Conservation (phyloP, 2,888 invertebrate genomes). For the Lochmaea capreae region DNA sequence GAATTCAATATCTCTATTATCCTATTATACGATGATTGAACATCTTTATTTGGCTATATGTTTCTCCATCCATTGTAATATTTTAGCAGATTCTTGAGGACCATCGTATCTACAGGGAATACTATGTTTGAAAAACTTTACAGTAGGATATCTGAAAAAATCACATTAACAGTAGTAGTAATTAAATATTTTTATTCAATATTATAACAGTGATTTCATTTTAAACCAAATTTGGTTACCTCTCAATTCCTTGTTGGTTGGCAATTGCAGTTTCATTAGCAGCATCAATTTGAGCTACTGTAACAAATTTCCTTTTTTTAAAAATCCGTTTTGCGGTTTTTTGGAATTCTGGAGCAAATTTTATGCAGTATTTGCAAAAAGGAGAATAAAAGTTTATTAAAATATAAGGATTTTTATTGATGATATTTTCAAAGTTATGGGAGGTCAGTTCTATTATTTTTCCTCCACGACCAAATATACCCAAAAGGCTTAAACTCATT, state of each 20-base stretch:
- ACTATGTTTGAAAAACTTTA: constrained; percentile 25
- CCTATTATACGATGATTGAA: no score
- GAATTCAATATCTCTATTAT: no score
- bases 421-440: constrained; percentile 35
- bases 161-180: neutral
- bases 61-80: constrained; percentile 20
- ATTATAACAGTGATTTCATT: no score
- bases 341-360: constrained; percentile 26
- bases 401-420: constrained; percentile 30
- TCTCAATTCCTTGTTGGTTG: constrained; percentile 21
- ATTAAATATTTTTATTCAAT: no score
- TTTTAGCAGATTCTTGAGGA: constrained; percentile 11
- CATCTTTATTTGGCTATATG: constrained; percentile 4
- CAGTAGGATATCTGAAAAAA: constrained; percentile 21
- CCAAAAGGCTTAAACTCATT: constrained; percentile 13
- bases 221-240: constrained; percentile 7
- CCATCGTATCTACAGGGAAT: constrained; percentile 18
- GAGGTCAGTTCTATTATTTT: constrained; percentile 38
- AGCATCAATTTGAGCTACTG: constrained; percentile 8
- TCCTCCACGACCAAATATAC: constrained; percentile 10
- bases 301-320: neutral
- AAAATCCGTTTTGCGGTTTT: constrained; percentile 9
- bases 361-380: constrained; percentile 23
- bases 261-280: constrained; percentile 15
- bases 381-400: constrained; percentile 37